These are phyloP conservation scores for Fringilla coelebs DNA, from an alignment of 2,797 vertebrate species.

Conservation along the genomic window DNA sequence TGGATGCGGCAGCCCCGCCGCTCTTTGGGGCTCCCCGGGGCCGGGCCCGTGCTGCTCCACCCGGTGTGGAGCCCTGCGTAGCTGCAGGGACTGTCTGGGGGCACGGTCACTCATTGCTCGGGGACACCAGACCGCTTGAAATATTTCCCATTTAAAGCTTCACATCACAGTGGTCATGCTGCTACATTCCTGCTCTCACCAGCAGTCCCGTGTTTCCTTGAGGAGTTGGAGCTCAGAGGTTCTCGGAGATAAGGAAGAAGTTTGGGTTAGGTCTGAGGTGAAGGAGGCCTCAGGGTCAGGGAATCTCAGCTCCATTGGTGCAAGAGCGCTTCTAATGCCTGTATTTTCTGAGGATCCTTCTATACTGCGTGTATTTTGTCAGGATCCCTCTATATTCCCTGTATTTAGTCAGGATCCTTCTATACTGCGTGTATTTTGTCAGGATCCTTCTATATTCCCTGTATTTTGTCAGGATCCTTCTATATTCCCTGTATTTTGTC, in stretches of 20 bases:
- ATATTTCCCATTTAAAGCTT: fast-evolving
- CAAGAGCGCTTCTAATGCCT: fast-evolving
- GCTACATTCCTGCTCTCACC: fast-evolving
- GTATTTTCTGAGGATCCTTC: neutral
- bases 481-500: no score
- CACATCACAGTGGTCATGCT: fast-evolving
- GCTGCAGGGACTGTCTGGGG: fast-evolving
- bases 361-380: no score
- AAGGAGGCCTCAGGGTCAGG: neutral
- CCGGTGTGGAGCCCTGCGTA: fast-evolving
- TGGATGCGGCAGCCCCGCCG: neutral
- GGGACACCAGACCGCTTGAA: fast-evolving
- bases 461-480: no score
- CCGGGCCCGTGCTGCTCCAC: neutral
- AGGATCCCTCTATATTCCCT: fast-evolving
- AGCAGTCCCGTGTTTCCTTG: fast-evolving
- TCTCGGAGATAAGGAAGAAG: no score
- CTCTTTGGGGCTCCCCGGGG: neutral
- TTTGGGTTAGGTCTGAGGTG: neutral
- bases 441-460: no score
- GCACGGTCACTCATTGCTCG: fast-evolving
- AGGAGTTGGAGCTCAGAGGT: neutral
- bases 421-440: no score
- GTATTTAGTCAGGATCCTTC: fast-evolving
- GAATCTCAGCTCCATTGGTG: fast-evolving